phyloP scores from a whole-genome alignment of 2,888 invertebrate genomes.

The Ferrisia virgata region DNA sequence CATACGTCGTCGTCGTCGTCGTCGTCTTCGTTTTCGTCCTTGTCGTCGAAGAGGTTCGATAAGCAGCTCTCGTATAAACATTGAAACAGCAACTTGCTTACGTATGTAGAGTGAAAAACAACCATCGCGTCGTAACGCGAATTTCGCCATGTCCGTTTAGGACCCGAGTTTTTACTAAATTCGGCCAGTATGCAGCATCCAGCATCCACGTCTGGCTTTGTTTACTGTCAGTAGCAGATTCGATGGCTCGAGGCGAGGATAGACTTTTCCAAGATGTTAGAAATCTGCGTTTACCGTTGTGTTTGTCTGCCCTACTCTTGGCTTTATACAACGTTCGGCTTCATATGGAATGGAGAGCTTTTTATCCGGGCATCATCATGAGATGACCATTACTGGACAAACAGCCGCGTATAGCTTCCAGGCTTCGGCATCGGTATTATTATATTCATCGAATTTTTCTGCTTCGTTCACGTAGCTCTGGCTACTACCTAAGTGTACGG shows the following conservation, averaged over 20 bases:
- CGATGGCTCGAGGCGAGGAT: background rate
- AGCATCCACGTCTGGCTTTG: background rate
- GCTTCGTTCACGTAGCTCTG: background rate
- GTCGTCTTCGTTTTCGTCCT: too few species aligned
- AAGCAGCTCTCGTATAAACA: too few species aligned
- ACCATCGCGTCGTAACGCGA: background rate
- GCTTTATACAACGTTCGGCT: background rate
- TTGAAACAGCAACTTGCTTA: too few species aligned
- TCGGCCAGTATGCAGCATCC: too few species aligned
- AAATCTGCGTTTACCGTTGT: background rate
- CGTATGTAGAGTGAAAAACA: too few species aligned
- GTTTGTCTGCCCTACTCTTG: background rate
- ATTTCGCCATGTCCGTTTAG: background rate
- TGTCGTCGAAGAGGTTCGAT: background rate
- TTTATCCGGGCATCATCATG: background rate
- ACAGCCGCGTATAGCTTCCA: background rate
- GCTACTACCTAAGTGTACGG: background rate
- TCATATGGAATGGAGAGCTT: background rate
- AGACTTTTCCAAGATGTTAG: background rate
- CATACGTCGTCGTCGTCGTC: background rate
- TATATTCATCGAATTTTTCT: background rate
- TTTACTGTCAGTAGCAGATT: slow-evolving; percentile 14
- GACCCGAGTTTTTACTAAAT: too few species aligned
- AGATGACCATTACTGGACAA: background rate
- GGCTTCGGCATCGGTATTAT: background rate